Percentiles rank a stretch among this genome's conserved stretches.
These are phyloP conservation scores for Phylloscopus trochilus DNA, from an alignment of 2,113 vertebrate genomes.

Conservation along the genomic window DNA sequence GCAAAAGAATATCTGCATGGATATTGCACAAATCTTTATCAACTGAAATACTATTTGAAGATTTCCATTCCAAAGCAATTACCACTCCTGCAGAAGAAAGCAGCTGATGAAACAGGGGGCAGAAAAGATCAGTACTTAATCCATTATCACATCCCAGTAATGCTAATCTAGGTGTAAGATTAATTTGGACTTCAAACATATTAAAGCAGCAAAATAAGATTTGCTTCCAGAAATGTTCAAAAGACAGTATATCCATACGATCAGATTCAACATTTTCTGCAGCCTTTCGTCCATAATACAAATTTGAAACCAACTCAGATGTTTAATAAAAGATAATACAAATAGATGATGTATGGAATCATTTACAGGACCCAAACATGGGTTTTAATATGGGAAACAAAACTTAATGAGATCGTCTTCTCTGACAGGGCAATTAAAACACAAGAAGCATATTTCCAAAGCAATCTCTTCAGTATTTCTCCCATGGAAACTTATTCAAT, in stretches of 20 bases:
- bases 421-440: not conserved
- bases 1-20: constrained; percentile 43
- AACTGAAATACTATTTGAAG: constrained; percentile 43
- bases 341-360: not conserved
- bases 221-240: constrained; percentile 36
- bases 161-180: constrained; percentile 64
- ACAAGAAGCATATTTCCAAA: not conserved
- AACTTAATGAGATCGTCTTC: not conserved
- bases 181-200: constrained; percentile 66
- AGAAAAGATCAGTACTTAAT: constrained; percentile 61
- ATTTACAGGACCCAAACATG: not conserved
- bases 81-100: constrained; percentile 58
- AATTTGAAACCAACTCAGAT: not conserved
- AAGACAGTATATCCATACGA: constrained; percentile 12
- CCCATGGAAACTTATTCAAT: not conserved
- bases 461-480: not conserved
- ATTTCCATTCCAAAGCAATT: constrained; percentile 67
- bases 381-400: not conserved
- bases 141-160: constrained; percentile 66
- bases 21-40: constrained; percentile 50
- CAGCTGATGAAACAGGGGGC: constrained; percentile 41
- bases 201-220: constrained; percentile 57
- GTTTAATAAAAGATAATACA: not conserved
- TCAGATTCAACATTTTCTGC: not conserved
- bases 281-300: not conserved